Evolutionary conservation across 2,113 vertebrate genomes (phyloP).

Genomic region (Propithecus coquereli): DNA sequence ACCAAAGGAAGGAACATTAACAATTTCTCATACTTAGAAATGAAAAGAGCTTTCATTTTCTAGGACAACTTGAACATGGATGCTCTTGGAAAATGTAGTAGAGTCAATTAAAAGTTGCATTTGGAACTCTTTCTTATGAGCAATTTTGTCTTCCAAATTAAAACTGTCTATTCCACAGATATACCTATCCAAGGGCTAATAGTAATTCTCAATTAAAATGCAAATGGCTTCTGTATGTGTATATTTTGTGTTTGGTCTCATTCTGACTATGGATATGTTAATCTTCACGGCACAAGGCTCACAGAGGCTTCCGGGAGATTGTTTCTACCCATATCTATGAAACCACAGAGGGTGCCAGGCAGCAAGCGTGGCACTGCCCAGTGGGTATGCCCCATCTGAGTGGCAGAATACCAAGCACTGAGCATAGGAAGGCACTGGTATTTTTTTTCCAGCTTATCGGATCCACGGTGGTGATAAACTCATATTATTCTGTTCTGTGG

Average conservation of each 20-base stretch:
- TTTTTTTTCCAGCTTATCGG: background rate
- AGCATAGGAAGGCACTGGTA: background rate
- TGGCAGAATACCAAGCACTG: background rate
- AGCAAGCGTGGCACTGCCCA: background rate
- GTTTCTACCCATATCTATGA: accelerated
- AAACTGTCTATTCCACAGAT: background rate
- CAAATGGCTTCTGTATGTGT: background rate
- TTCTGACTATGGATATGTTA: background rate
- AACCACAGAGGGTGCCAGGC: background rate
- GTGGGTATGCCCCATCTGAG: accelerated
- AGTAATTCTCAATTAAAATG: conserved; percentile 4
- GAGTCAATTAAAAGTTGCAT: background rate
- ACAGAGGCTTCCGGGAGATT: background rate
- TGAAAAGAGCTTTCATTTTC: background rate
- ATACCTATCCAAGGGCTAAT: background rate
- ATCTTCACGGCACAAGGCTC: background rate
- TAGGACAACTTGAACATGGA: background rate
- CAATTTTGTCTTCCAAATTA: conserved; percentile 19
- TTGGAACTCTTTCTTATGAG: background rate
- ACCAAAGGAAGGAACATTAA: background rate
- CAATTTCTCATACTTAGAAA: background rate
- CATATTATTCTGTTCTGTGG: accelerated
- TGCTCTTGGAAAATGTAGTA: background rate
- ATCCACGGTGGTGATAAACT: accelerated
- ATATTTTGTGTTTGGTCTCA: background rate